Evolutionary conservation across 2,888 invertebrate genomes (phyloP).

Genomic region (Lepeophtheirus nordmannii): DNA sequence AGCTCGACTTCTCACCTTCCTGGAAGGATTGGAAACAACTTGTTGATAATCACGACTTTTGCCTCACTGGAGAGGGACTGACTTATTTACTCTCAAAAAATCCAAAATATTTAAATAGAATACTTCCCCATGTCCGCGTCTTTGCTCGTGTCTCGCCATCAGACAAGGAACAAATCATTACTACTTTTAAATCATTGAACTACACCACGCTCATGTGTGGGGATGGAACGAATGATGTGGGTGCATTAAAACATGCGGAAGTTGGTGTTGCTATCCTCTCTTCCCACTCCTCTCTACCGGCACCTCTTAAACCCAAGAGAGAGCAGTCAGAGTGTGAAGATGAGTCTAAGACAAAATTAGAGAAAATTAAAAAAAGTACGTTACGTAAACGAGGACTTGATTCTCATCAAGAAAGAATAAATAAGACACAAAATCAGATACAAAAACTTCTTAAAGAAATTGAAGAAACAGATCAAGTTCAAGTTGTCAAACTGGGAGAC

Average conservation of each 20-base stretch:
- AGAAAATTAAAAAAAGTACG: background rate
- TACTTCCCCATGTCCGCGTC: constrained; percentile 73
- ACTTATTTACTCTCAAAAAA: constrained; percentile 50
- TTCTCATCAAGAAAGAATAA: background rate
- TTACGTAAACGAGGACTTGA: too few species aligned
- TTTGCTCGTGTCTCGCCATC: constrained; percentile 96
- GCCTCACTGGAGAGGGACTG: constrained; percentile 68
- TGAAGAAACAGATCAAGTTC: constrained; percentile 56
- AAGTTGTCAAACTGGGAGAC: constrained; percentile 87
- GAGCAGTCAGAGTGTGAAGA: constrained; percentile 25
- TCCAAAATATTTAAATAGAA: constrained; percentile 46
- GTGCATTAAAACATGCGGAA: constrained; percentile 93
- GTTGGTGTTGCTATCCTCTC: constrained; percentile 42
- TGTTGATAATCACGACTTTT: constrained; percentile 64
- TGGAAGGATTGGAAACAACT: constrained; percentile 41
- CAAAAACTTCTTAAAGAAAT: constrained; percentile 59
- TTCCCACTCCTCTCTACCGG: background rate
- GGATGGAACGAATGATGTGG: constrained; percentile 99
- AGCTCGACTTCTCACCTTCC: constrained; percentile 38
- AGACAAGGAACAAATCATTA: constrained; percentile 90
- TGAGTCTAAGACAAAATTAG: background rate
- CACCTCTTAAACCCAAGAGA: constrained; percentile 31
- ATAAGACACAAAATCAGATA: constrained; percentile 37
- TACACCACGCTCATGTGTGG: constrained; percentile 94
- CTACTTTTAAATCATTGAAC: constrained; percentile 69